Evolutionary conservation across 2,888 invertebrate species (phyloP), one percentile per base, ranked within the genome.

Genomic region (Oxystoma pomonae): DNA sequence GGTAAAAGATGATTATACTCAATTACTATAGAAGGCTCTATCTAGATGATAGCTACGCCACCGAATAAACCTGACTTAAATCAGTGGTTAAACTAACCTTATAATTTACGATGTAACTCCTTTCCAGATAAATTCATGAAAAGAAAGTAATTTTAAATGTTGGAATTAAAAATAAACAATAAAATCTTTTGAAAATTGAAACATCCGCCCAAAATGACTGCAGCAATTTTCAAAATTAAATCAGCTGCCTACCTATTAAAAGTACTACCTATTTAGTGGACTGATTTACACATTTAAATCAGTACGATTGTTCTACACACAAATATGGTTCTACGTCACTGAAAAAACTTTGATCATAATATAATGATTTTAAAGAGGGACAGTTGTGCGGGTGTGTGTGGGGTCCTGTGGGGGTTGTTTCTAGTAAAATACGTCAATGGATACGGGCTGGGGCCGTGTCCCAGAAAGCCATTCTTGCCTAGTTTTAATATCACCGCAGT

Each of bases 371-470:
- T 35, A 12, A 35, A 35, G 12, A 35, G 35, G 12, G 35, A 35
- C 35, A 35, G 35, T 35, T 35, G 35, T 3, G 5, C 12, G 35
- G 35, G 35, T 3, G 12, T 12, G 12, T 3, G 3, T 3, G 35
- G 35, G 35, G 12, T 35, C 35, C 35, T 35, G 35, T 35, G 35
- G 35, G 35, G 35, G 35, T 12, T 35, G 5, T 35, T 35, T 35
- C 12, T 35, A 35, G 35, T 35, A 12, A 12, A 7, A 35, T 35
- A 7, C 3, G 35, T 35, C 35, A 12, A 35, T 17, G 52, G 64
- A 61, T 81, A 84, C 57, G 89, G 88, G 55, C 80, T 90, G 53
- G 90, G 90, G 66, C 85, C 83, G 73, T 90, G 90, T 72, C 90
- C 90, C 2, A 84, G 85, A 68, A 86, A 88, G 76, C 85, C 85